Base-by-base conservation (phyloP, 2,888 invertebrate species). In the Caenorhabditis doughertyi region DNA sequence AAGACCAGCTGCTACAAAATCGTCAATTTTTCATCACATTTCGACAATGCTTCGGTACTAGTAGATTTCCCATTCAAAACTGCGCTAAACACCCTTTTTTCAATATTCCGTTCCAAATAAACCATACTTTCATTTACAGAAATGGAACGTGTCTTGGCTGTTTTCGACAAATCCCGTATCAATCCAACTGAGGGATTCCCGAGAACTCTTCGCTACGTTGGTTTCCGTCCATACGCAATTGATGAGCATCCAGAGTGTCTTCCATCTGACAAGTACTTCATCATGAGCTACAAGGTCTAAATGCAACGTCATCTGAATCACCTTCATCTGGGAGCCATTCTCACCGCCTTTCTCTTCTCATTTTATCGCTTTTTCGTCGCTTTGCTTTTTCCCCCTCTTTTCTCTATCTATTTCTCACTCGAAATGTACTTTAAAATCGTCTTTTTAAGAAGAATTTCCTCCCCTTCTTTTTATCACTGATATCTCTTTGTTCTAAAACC, bases 221-320 rank as follows among this genome's bases (percentile, higher is more conserved):
- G 88, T 21, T 88, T 88, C 85, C 85, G 88, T 68, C 64, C 83
- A 47, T 67, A 85, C 44, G 77, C 86, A 13, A 84, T 86, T 49
- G 85, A 86, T 42, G 70, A 73, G 29, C 73, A 85, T 47, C 88
- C 86, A 23, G 79, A 32, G 5, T 21, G 51, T 4, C 72, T 87
- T 25, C 81, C 84, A 60, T 23, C 86, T 27, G 73, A 76, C 29
- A 62, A 68, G 44, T 84, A 81, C 80, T 88, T 88, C 74, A 84
- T 83, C 81, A 88, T 88, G 88, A 65, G 67, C 56, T 88, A 88
- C 70, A 77, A 74, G 56, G 82, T 88, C 71, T 88, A 84, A 87
- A 18, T 29, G 7, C 16, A 21, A 3, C 49, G 47, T 13, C 64
- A 18, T 11, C 49, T n/a, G 3, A 42, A 18, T 29, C 32, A 4